Evolutionary conservation across 2,797 vertebrate species (phyloP).

Genomic region (Notoglanidium macrostoma): DNA sequence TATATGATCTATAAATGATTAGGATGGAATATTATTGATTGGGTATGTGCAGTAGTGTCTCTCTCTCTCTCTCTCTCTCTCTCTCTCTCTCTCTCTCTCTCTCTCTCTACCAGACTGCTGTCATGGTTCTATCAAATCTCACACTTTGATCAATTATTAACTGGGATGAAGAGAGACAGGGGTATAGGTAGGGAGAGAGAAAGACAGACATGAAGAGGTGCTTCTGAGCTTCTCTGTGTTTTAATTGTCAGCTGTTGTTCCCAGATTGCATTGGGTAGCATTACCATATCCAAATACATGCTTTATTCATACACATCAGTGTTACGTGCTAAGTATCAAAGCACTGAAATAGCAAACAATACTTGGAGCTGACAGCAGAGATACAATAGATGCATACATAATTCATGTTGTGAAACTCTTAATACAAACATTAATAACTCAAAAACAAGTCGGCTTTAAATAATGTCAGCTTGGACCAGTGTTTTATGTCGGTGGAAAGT

Average conservation of each 20-base stretch:
- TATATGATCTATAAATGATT: background rate
- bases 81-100: conserved; percentile 6
- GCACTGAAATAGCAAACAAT: conserved; percentile 33
- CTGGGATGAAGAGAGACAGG: conserved; percentile 66
- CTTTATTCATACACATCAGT: conserved; percentile 47
- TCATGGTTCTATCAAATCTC: conserved; percentile 76
- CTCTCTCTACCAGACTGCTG: conserved; percentile 57
- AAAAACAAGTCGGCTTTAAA: conserved; percentile 5
- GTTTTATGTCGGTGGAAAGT: background rate
- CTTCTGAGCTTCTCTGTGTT: conserved; percentile 59
- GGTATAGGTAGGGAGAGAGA: conserved; percentile 56
- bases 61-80: conserved; percentile 10
- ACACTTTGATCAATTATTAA: conserved; percentile 82
- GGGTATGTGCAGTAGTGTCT: background rate
- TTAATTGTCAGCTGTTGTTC: conserved; percentile 69
- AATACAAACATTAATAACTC: background rate
- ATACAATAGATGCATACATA: conserved; percentile 21
- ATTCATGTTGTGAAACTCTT: conserved; percentile 5
- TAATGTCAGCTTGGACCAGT: background rate
- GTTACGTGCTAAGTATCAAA: conserved; percentile 25
- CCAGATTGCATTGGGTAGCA: conserved; percentile 51
- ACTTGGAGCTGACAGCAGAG: conserved; percentile 14
- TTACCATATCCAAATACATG: conserved; percentile 54
- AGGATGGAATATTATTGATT: conserved; percentile 3
- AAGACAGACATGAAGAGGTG: conserved; percentile 63